These are phyloP conservation scores for Drosophila bipectinata DNA, from an alignment of 1,140 invertebrate species.

Conservation along the genomic window DNA sequence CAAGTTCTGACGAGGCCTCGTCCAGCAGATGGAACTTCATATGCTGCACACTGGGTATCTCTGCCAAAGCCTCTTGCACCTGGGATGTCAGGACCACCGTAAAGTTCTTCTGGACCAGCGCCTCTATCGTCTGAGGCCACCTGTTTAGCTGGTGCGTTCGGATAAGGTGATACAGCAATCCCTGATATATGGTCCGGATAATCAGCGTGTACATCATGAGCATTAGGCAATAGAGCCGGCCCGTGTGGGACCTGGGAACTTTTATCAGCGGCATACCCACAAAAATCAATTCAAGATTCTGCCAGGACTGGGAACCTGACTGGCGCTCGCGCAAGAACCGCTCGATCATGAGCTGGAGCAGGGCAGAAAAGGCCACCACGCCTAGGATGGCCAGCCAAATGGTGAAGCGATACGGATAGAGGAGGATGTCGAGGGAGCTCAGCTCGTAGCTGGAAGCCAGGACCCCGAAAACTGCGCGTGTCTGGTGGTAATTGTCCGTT, in stretches of 20 bases:
- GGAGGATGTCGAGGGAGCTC: slow-evolving; percentile 53
- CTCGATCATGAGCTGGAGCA: slow-evolving; percentile 39
- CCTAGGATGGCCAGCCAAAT: slow-evolving; percentile 55
- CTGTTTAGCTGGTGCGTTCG: slow-evolving; percentile 57
- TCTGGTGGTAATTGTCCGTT: slow-evolving; percentile 61
- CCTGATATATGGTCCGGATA: slow-evolving; percentile 72
- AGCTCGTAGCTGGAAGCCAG: slow-evolving; percentile 49
- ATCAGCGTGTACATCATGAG: slow-evolving; percentile 64
- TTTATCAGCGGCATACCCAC: slow-evolving; percentile 62
- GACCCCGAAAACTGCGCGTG: slow-evolving; percentile 46
- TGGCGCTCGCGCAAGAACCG: slow-evolving; percentile 14
- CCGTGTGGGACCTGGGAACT: slow-evolving; percentile 23
- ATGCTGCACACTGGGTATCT: slow-evolving; percentile 52
- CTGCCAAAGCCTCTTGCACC: slow-evolving; percentile 31
- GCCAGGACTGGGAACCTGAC: slow-evolving; percentile 4
- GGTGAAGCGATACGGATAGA: slow-evolving; percentile 52
- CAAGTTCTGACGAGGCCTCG: not conserved
- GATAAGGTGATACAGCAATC: slow-evolving; percentile 65
- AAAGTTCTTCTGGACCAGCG: slow-evolving; percentile 55
- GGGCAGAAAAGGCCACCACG: slow-evolving; percentile 37
- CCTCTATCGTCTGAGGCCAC: slow-evolving; percentile 53
- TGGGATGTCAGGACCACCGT: slow-evolving; percentile 42
- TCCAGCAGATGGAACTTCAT: slow-evolving; percentile 46
- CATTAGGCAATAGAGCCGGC: slow-evolving; percentile 53
- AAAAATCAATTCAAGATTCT: slow-evolving; percentile 49